Evolutionary conservation across 2,797 vertebrate genomes (phyloP).

Genomic region (Falco cherrug): DNA sequence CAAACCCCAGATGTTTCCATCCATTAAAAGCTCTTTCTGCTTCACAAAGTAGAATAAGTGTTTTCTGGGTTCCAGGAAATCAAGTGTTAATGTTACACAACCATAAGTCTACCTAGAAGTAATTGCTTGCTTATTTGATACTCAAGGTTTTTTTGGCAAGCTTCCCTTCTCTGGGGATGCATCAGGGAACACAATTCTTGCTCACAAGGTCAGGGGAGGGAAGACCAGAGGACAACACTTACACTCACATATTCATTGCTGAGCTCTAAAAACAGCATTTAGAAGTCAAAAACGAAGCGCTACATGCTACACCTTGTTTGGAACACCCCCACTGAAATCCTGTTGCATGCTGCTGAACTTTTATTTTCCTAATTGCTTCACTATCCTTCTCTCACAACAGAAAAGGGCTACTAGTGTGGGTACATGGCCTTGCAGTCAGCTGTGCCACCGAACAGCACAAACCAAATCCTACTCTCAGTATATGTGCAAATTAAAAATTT

Average conservation of each 20-base stretch:
- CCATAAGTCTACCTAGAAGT: background rate
- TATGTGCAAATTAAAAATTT: background rate
- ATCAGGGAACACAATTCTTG: background rate
- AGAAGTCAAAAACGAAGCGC: background rate
- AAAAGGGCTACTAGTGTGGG: background rate
- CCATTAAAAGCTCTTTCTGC: constrained; percentile 1
- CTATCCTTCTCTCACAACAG: background rate
- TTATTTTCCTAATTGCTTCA: background rate
- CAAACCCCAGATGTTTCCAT: background rate
- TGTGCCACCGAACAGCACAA: background rate
- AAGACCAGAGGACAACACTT: background rate
- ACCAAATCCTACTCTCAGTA: background rate
- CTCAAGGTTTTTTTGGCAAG: background rate
- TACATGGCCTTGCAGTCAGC: background rate
- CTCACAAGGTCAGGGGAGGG: background rate
- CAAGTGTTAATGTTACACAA: background rate
- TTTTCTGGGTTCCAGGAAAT: background rate
- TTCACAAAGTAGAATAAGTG: background rate
- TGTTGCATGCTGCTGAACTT: background rate
- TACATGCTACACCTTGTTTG: background rate
- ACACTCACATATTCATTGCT: background rate
- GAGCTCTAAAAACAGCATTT: background rate
- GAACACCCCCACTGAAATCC: background rate
- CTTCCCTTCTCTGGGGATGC: background rate
- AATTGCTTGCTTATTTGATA: background rate